Conservation (phyloP, 2,797 vertebrate species). For the Borostomias antarcticus region DNA sequence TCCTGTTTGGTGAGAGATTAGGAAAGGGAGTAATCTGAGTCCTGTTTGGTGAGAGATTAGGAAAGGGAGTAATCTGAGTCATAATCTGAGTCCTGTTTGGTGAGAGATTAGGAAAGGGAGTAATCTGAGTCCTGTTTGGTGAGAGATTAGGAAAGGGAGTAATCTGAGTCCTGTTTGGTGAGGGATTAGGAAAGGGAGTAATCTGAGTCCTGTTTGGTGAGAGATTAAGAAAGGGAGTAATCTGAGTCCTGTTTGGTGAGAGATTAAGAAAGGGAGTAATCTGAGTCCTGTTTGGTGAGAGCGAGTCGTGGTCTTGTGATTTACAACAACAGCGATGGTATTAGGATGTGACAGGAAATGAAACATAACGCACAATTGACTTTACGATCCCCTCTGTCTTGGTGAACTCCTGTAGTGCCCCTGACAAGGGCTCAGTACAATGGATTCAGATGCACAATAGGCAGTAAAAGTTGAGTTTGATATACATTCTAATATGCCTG, state of each 20-base stretch:
- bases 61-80: conserved; percentile 63
- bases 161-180: no score
- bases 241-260: conserved; percentile 50
- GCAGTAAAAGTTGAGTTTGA: conserved; percentile 5
- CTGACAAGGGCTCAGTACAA: background rate
- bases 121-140: conserved; percentile 61
- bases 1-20: conserved; percentile 50
- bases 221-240: no score
- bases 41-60: conserved; percentile 48
- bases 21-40: conserved; percentile 64
- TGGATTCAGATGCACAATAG: background rate
- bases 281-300: conserved; percentile 60
- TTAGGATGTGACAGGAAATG: conserved; percentile 56
- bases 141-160: no score
- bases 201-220: conserved; percentile 61
- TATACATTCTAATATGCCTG: conserved; percentile 1
- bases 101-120: conserved; percentile 55
- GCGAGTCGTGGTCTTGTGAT: conserved; percentile 64
- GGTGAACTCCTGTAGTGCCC: conserved; percentile 20
- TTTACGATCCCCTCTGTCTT: conserved; percentile 44
- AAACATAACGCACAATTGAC: conserved; percentile 62
- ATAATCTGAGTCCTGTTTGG: conserved; percentile 53
- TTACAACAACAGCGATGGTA: conserved; percentile 50
- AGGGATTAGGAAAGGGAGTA: conserved; percentile 56
- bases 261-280: conserved; percentile 58